phyloP scores from a whole-genome alignment of 2,888 invertebrate species.

The Lepidonotus clava region DNA sequence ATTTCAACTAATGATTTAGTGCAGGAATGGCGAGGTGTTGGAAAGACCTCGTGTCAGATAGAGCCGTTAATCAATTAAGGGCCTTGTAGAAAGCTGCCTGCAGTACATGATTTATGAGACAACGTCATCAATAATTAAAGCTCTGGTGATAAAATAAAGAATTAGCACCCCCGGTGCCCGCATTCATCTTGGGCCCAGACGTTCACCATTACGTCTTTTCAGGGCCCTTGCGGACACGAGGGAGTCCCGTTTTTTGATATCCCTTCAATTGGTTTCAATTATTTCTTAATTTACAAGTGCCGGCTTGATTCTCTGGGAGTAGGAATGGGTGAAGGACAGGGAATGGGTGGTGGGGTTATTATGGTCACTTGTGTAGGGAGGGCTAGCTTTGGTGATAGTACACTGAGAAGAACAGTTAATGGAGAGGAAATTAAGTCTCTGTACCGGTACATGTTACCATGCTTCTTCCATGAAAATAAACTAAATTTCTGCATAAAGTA shows the following conservation, averaged over 20 bases:
- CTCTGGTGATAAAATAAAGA: background rate
- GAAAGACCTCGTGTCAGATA: too few species aligned
- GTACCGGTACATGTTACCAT: too few species aligned
- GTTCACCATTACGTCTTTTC: background rate
- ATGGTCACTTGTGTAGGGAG: background rate
- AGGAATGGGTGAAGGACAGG: background rate
- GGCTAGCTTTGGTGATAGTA: background rate
- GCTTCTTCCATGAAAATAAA: too few species aligned
- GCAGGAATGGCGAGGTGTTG: too few species aligned
- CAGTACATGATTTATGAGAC: slow-evolving; percentile 23
- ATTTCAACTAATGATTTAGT: too few species aligned
- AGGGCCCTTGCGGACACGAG: background rate
- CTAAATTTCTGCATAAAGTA: too few species aligned
- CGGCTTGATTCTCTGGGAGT: background rate
- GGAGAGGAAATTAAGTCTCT: too few species aligned
- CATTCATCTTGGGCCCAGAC: background rate
- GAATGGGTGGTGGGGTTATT: background rate
- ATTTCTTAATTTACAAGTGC: background rate
- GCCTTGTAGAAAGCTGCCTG: slow-evolving; percentile 15
- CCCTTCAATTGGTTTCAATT: background rate
- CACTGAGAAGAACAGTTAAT: background rate
- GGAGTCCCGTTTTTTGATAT: background rate
- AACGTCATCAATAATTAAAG: slow-evolving; percentile 26
- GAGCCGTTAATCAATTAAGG: slow-evolving; percentile 28
- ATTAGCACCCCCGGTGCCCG: background rate